These are phyloP conservation scores for Eristalis intricaria DNA, from an alignment of 2,888 invertebrate species.

Conservation along the genomic window DNA sequence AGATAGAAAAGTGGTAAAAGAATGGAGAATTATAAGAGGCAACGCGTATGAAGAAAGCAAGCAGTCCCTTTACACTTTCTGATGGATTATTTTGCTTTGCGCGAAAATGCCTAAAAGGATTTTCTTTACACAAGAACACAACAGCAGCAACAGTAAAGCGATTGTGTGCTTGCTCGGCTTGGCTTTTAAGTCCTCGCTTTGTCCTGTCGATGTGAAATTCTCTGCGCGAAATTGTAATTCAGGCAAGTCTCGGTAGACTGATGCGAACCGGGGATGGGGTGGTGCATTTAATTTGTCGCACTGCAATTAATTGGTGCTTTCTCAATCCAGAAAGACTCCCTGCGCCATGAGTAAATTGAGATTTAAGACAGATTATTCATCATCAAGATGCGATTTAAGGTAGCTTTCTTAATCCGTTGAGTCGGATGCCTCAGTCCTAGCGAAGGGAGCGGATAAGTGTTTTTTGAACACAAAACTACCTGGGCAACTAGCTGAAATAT, in stretches of 20 bases:
- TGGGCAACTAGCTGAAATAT: neutral
- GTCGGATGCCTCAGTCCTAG: neutral
- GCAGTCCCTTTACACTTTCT: slow-evolving; percentile 44
- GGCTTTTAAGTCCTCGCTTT: slow-evolving; percentile 55
- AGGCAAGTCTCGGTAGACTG: neutral
- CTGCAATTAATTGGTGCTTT: slow-evolving; percentile 32
- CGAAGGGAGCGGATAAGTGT: neutral
- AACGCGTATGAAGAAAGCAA: slow-evolving; percentile 24
- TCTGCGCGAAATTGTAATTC: slow-evolving; percentile 3
- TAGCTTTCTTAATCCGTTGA: neutral
- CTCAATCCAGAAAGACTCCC: neutral
- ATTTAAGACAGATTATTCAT: neutral
- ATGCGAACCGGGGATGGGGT: neutral
- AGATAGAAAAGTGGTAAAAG: slow-evolving; percentile 41
- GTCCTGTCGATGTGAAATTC: neutral
- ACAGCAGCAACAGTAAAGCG: slow-evolving; percentile 1
- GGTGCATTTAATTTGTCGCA: slow-evolving; percentile 22
- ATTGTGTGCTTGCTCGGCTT: slow-evolving; percentile 24
- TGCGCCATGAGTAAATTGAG: neutral
- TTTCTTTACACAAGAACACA: slow-evolving; percentile 5
- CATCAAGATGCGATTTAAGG: neutral
- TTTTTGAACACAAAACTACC: neutral
- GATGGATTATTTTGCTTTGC: slow-evolving; percentile 49
- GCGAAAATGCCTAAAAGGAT: slow-evolving; percentile 36
- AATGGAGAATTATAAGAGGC: slow-evolving; percentile 27